Conservation (phyloP, 2,888 invertebrate species). For the Lasioglossum pauxillum region DNA sequence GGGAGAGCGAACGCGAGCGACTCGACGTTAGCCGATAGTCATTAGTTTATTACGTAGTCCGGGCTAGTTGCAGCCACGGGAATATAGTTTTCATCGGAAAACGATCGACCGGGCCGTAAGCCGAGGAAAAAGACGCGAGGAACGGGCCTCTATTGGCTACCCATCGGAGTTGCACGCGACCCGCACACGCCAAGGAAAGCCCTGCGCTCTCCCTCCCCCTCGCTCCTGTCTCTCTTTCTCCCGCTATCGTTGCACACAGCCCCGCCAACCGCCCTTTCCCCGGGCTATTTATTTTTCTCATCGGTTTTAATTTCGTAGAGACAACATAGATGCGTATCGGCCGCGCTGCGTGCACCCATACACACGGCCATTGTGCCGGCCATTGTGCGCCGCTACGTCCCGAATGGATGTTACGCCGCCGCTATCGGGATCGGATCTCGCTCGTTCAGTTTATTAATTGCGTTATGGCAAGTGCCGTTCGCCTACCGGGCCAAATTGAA, state of each 20-base stretch:
- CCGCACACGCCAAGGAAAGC: conserved; percentile 16
- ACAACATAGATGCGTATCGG: conserved; percentile 81
- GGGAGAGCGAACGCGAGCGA: conserved; percentile 17
- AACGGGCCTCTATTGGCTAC: conserved; percentile 6
- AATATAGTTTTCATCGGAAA: conserved; percentile 60
- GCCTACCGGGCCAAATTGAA: conserved; percentile 70
- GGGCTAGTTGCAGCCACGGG: conserved; percentile 42
- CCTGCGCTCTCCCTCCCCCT: conserved; percentile 71
- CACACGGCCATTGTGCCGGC: conserved; percentile 69
- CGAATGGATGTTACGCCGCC: conserved; percentile 71
- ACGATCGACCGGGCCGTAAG: conserved; percentile 40
- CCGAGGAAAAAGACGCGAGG: conserved; percentile 49
- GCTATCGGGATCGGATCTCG: conserved; percentile 80
- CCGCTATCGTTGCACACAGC: conserved; percentile 21
- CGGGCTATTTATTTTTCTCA: conserved; percentile 82
- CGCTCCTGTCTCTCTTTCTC: conserved; percentile 57
- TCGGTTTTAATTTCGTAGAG: conserved; percentile 83
- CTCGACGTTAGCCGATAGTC: conserved; percentile 58
- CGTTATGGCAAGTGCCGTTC: conserved; percentile 75
- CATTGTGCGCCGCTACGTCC: conserved; percentile 68
- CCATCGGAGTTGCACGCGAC: conserved; percentile 23
- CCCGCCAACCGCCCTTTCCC: conserved; percentile 32
- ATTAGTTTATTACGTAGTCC: conserved; percentile 58
- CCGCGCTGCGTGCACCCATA: conserved; percentile 37
- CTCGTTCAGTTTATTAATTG: conserved; percentile 81